Evolutionary conservation across 2,888 invertebrate species (phyloP), one percentile per base, ranked within the genome.

Genomic region (Ferdinandea cuprea): DNA sequence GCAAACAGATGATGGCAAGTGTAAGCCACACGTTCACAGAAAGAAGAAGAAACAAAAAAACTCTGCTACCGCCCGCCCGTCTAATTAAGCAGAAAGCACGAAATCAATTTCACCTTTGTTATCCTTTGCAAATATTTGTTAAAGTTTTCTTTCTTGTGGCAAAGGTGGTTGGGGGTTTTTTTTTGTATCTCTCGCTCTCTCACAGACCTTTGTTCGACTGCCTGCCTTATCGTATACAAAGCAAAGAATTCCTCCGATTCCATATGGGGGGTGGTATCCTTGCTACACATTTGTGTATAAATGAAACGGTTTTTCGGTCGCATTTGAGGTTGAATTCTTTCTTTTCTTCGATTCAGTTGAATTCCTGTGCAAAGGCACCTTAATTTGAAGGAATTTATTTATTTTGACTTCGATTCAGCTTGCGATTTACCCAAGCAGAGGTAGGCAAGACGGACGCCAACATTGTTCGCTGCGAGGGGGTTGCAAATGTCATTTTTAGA

Each of bases 51-150:
- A 46, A 4, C 56, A 32, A n/a, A 30, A 42, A n/a, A n/a, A n/a
- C n/a, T n/a, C n/a, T n/a, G 15, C 44, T 46, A 32, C 52, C 32
- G 7, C 54, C 48, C 59, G 52, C 48, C 59, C 56, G 72, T 63
- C 78, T 78, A 83, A 83, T 83, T 83, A 78, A 72, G 83, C 61
- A 72, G 72, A 83, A 83, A 83, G 68, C 78, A 83, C 78, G 78
- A 78, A 83, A 83, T 72, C 78, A 78, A 78, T 78, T 83, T 83
- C 50, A 73, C 72, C 78, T 78, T 83, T 83, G 81, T 78, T 83
- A 73, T 78, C 78, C 72, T 72, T 83, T 66, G 72, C 46, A 83
- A 83, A 83, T 78, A 78, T 66, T 78, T 83, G 83, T 11, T 52
- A 35, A 78, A 58, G 78, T 61, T 56, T 58, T 40, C 52, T 7